Conservation (phyloP, 2,113 vertebrate species). For the Bagarius yarrelli region DNA sequence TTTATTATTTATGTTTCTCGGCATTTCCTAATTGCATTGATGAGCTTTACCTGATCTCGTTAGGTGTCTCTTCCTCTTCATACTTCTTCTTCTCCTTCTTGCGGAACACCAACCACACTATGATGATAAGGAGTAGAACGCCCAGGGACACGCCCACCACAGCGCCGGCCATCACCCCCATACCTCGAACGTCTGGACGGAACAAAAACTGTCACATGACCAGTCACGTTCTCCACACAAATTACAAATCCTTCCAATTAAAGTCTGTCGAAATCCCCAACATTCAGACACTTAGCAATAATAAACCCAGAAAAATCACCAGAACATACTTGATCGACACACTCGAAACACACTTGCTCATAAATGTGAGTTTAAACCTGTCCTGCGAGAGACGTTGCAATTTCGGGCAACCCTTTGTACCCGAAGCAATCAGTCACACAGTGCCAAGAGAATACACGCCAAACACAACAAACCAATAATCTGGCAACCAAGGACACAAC, state of each 20-base stretch:
- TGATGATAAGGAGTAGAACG: conserved; percentile 76
- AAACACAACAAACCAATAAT: conserved; percentile 42
- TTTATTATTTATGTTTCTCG: too few species aligned
- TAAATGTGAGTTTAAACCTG: background rate
- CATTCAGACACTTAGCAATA: background rate
- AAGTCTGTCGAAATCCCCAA: too few species aligned
- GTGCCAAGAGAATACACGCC: conserved; percentile 31
- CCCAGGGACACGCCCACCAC: conserved; percentile 81
- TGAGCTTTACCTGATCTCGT: conserved; percentile 83
- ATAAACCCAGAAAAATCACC: background rate
- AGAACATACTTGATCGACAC: background rate
- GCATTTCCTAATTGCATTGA: background rate
- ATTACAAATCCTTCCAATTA: background rate
- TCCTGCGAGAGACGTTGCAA: background rate
- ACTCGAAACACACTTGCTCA: background rate
- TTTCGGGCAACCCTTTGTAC: conserved; percentile 1
- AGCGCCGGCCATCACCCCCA: conserved; percentile 81
- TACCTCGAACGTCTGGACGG: conserved; percentile 76
- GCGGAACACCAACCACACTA: conserved; percentile 81
- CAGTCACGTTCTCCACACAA: background rate
- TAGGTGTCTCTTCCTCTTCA: conserved; percentile 88
- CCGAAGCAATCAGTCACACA: conserved; percentile 26
- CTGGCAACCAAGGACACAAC: background rate
- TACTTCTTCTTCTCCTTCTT: conserved; percentile 88
- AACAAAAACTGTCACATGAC: background rate